These are phyloP conservation scores for Eublepharis macularius DNA, from an alignment of 2,113 vertebrate species.

Conservation along the genomic window DNA sequence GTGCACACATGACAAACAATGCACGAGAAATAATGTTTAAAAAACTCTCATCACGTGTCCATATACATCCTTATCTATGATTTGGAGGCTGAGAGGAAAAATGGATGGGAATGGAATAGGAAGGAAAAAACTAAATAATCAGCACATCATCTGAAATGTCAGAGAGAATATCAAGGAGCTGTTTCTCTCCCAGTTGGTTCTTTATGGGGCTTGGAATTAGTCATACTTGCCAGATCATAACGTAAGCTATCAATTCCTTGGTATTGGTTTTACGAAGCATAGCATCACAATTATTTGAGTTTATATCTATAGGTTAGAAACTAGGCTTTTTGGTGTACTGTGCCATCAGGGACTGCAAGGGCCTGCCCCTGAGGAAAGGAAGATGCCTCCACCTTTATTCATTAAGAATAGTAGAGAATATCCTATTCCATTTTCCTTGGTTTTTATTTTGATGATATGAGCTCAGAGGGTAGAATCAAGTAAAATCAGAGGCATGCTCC, in stretches of 20 bases:
- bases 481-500: neutral
- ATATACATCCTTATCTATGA: conserved; percentile 10
- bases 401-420: neutral
- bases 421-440: neutral
- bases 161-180: neutral
- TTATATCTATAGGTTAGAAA: neutral
- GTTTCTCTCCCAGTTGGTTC: conserved; percentile 23
- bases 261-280: neutral
- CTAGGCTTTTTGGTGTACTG: neutral
- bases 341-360: neutral
- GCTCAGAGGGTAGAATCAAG: neutral
- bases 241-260: neutral
- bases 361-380: conserved; percentile 15
- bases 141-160: conserved; percentile 24
- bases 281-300: conserved; percentile 1
- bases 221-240: neutral
- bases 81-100: neutral
- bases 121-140: neutral
- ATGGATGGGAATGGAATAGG: neutral
- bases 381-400: accelerated
- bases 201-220: conserved; percentile 36
- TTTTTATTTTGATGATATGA: too few species aligned
- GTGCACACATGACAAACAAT: neutral
- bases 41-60: conserved; percentile 12
- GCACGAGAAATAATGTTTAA: neutral